Conservation (phyloP, 30 jellyfish, hydroid and myxozoan species). For the Pseudorhiza aurosa region DNA sequence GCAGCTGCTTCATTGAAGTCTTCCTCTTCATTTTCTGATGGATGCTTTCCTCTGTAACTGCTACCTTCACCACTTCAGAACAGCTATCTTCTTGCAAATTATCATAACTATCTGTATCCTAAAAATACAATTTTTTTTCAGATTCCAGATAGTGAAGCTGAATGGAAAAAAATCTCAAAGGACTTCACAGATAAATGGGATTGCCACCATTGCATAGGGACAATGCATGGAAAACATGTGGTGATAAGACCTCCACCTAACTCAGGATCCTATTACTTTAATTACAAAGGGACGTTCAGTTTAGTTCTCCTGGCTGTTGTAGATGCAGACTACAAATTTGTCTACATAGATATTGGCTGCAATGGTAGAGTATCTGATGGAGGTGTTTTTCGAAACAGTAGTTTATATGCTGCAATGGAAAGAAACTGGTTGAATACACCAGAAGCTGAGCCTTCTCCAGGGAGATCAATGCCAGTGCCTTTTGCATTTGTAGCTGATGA, state of each 20-base stretch:
- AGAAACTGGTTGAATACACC: slow-evolving; percentile 19
- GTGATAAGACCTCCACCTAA: slow-evolving; percentile 21
- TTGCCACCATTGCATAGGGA: slow-evolving; percentile 32
- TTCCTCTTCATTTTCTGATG: slow-evolving; percentile 2
- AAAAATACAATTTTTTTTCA: neutral
- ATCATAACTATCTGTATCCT: neutral
- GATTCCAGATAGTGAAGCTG: slow-evolving; percentile 26
- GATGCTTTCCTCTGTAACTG: slow-evolving; percentile 1
- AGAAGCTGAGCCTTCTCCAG: slow-evolving; percentile 52
- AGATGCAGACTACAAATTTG: slow-evolving; percentile 35
- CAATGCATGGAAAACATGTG: slow-evolving; percentile 58
- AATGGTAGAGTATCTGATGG: slow-evolving; percentile 76
- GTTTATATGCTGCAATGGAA: slow-evolving; percentile 13
- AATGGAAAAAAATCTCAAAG: slow-evolving; percentile 17
- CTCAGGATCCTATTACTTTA: slow-evolving; percentile 41
- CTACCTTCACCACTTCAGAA: neutral
- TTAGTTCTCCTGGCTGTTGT: slow-evolving; percentile 55
- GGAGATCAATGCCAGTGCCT: slow-evolving; percentile 30
- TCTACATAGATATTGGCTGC: slow-evolving; percentile 67
- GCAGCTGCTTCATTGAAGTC: neutral
- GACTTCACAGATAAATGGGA: slow-evolving; percentile 27
- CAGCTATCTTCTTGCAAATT: neutral
- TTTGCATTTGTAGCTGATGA: slow-evolving; percentile 64
- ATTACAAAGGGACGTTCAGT: slow-evolving; percentile 62
- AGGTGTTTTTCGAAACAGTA: slow-evolving; percentile 43